Base-by-base conservation (phyloP, 53 echinoderm and acorn worm genomes). In the Luidia sarsii region DNA sequence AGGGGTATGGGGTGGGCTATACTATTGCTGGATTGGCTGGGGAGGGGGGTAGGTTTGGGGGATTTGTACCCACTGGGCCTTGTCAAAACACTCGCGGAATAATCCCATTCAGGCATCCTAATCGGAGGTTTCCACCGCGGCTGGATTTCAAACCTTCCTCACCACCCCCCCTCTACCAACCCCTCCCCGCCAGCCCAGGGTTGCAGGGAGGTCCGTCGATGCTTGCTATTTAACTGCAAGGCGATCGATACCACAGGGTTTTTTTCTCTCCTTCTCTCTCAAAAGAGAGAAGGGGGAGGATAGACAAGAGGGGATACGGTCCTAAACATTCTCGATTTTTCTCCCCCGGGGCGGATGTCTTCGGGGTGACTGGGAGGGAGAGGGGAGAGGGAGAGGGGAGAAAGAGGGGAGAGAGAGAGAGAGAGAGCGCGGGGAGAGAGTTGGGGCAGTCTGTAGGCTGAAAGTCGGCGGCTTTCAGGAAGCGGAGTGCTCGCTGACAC, bases 381-480 rank as follows among this genome's bases (percentile, higher is more conserved):
- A 41, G 41, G 41, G 11, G 41, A 11, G 6, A 41, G 11, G 41
- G 11, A 41, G 6, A 41, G 41, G 6, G 41, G 41, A 7, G 41
- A 41, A 41, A n/a, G n/a, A n/a, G n/a, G n/a, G n/a, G n/a, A n/a
- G 41, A 11, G 41, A 7, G 6, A 41, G 41, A 41, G 41, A 6
- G 41, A 41, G 41, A 41, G 41, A 41, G 11, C 6, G 41, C 6
- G 11, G 41, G 41, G 6, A 41, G 11, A 11, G 11, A 41, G 6
- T 7, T 6, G 6, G 41, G 41, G 6, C 6, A 41, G 11, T 72
- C 72, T 72, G 54, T 54, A 72, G 72, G 72, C 55, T 54, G 72
- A 72, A 72, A 72, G 72, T 72, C 72, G 72, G 72, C 72, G 72
- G 72, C 72, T 72, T 72, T 55, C 56, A 37, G 72, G 52, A 72